These are phyloP conservation scores for Sus scrofa DNA, from an alignment of 2,113 vertebrate species.

Conservation along the genomic window T2T-Sscrofa CM000817.6:125518001-125518500, in stretches of 20 bases:
- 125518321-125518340: slow-evolving; percentile 30
- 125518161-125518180: neutral
- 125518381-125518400: neutral
- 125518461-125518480: neutral
- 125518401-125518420: slow-evolving; percentile 41
- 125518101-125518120: neutral
- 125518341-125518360: slow-evolving; percentile 11
- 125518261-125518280: neutral
- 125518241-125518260: neutral
- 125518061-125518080: neutral
- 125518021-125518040: neutral
- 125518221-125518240: neutral
- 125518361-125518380: neutral
- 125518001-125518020: neutral
- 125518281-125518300: neutral
- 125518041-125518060: neutral
- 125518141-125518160: neutral
- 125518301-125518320: neutral
- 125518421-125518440: neutral
- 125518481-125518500: neutral
- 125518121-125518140: neutral
- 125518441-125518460: neutral
- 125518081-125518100: neutral
- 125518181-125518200: neutral
- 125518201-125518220: neutral